phyloP scores from a whole-genome alignment of 2,888 invertebrate genomes.

The Teleiodes luculella region DNA sequence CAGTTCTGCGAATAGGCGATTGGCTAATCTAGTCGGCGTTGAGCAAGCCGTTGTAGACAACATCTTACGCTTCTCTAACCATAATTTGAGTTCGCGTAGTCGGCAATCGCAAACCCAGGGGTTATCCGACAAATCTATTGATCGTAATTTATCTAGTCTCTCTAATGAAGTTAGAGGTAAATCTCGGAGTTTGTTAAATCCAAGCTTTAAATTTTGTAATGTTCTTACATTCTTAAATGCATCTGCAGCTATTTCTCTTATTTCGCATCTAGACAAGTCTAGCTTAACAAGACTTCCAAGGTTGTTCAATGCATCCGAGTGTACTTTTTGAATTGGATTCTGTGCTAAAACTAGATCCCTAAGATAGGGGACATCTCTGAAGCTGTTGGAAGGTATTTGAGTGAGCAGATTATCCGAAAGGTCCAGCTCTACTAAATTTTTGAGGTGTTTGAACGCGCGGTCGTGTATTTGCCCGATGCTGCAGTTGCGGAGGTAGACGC shows the following conservation, averaged over 20 bases:
- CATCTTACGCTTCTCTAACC: slow-evolving; percentile 87
- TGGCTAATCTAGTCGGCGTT: slow-evolving; percentile 83
- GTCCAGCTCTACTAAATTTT: slow-evolving; percentile 93
- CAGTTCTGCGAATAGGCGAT: slow-evolving; percentile 86
- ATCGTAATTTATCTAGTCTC: slow-evolving; percentile 85
- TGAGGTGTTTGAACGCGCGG: slow-evolving; percentile 90
- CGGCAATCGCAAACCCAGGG: slow-evolving; percentile 94
- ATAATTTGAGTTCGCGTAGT: slow-evolving; percentile 87
- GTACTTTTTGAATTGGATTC: slow-evolving; percentile 90
- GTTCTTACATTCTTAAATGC: slow-evolving; percentile 86
- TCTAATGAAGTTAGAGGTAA: slow-evolving; percentile 85
- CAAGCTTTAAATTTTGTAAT: slow-evolving; percentile 87
- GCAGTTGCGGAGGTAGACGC: slow-evolving; percentile 90
- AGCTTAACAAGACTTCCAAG: slow-evolving; percentile 88
- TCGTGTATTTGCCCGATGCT: slow-evolving; percentile 91
- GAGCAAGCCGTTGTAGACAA: slow-evolving; percentile 88
- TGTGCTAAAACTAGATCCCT: slow-evolving; percentile 88
- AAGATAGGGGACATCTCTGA: slow-evolving; percentile 88
- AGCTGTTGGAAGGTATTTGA: slow-evolving; percentile 87
- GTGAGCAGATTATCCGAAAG: slow-evolving; percentile 90
- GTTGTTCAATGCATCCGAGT: slow-evolving; percentile 84
- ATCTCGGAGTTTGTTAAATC: slow-evolving; percentile 88
- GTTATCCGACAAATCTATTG: slow-evolving; percentile 90
- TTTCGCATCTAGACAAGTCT: slow-evolving; percentile 89
- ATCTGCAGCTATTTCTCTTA: slow-evolving; percentile 85